These are phyloP conservation scores for Lateolabrax maculatus DNA, from an alignment of 2,797 vertebrate genomes.

Conservation along the genomic window DNA sequence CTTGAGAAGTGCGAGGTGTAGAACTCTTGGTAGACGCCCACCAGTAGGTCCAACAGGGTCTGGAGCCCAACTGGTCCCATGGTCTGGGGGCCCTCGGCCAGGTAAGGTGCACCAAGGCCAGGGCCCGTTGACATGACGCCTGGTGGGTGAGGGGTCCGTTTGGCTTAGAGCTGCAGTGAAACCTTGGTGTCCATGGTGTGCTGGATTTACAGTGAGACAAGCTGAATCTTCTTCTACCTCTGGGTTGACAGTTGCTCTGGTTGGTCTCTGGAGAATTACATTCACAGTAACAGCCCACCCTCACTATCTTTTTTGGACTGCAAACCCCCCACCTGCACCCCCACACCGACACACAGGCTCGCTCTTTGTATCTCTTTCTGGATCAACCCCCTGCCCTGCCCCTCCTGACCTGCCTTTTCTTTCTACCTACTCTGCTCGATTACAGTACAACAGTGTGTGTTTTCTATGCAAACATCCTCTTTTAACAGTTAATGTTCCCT, in stretches of 20 bases:
- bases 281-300: slow-evolving; percentile 31
- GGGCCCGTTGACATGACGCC: slow-evolving; percentile 83
- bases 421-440: slow-evolving; percentile 7
- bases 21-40: slow-evolving; percentile 90
- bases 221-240: slow-evolving; percentile 11
- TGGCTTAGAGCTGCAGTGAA: slow-evolving; percentile 37
- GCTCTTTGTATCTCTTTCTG: slow-evolving; percentile 18
- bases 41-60: slow-evolving; percentile 89
- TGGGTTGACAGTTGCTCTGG: slow-evolving; percentile 8
- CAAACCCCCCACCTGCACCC: not conserved
- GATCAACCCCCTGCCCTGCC: not conserved
- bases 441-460: slow-evolving; percentile 7
- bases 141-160: not conserved
- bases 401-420: slow-evolving; percentile 18
- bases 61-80: slow-evolving; percentile 85
- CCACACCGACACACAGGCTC: not conserved
- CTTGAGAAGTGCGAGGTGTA: slow-evolving; percentile 80
- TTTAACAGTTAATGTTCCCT: slow-evolving; percentile 7
- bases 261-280: slow-evolving; percentile 21
- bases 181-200: slow-evolving; percentile 48
- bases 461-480: slow-evolving; percentile 30
- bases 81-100: slow-evolving; percentile 68
- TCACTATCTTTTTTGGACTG: slow-evolving; percentile 5
- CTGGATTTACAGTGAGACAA: not conserved
- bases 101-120: slow-evolving; percentile 71